These are phyloP conservation scores for Brachionus rubens DNA, from an alignment of 1,140 invertebrate genomes.

Conservation along the genomic window DNA sequence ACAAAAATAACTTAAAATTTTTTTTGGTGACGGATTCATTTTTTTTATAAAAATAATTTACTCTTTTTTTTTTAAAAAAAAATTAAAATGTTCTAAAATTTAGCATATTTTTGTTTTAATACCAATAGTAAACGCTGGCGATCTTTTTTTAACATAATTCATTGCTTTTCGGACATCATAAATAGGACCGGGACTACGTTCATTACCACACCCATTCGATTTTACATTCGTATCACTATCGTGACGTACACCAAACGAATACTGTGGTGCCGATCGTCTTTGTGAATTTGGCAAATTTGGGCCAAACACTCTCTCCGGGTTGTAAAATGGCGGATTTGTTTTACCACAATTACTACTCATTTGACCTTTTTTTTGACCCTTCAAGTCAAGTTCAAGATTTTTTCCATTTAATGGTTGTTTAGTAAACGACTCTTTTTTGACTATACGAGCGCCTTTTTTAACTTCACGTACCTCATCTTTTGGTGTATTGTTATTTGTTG, in stretches of 20 bases:
- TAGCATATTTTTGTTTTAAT: neutral
- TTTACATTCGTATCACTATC: neutral
- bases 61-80: too few species aligned
- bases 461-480: neutral
- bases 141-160: constrained; percentile 29
- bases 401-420: neutral
- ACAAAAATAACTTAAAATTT: too few species aligned
- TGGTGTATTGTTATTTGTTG: too few species aligned
- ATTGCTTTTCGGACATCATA: constrained; percentile 15
- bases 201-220: neutral
- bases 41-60: too few species aligned
- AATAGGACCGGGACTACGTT: neutral
- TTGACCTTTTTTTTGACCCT: neutral
- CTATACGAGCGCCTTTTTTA: neutral
- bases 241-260: neutral
- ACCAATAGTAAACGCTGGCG: constrained; percentile 17
- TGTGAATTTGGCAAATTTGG: neutral
- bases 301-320: constrained; percentile 2
- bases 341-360: neutral
- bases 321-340: constrained; percentile 13
- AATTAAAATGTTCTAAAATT: too few species aligned
- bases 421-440: neutral
- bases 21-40: too few species aligned
- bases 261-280: neutral
- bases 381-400: neutral